Conservation (phyloP, 2,113 vertebrate species). For the Ranitomeya imitator region DNA sequence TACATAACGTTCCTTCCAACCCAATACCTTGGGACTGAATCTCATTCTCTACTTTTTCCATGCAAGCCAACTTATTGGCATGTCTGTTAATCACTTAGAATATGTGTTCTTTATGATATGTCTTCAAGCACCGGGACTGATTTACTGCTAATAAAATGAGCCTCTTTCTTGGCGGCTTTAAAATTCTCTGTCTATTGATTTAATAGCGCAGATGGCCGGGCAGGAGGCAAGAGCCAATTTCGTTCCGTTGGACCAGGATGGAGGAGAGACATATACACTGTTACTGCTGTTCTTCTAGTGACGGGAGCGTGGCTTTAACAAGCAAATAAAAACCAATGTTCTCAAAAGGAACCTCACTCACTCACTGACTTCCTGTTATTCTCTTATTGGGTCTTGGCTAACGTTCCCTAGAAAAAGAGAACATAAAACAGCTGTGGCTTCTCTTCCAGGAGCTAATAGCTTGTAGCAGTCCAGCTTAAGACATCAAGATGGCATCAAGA, state of each 20-base stretch:
- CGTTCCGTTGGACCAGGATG: conserved; percentile 44
- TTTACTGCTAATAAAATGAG: conserved; percentile 57
- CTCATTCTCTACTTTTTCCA: neutral
- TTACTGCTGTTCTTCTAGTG: conserved; percentile 50
- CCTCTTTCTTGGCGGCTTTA: conserved; percentile 49
- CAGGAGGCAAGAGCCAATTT: conserved; percentile 50
- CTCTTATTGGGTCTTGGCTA: conserved; percentile 38
- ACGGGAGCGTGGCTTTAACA: conserved; percentile 52
- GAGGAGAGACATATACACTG: conserved; percentile 42
- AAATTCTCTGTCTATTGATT: conserved; percentile 55
- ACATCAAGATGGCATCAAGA: neutral
- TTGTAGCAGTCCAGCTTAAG: neutral
- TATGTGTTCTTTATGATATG: conserved; percentile 40
- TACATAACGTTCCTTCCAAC: neutral
- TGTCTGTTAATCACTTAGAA: conserved; percentile 44
- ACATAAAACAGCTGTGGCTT: conserved; percentile 22
- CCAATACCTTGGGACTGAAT: neutral
- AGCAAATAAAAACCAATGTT: conserved; percentile 56
- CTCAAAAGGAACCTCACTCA: conserved; percentile 39
- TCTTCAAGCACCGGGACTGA: conserved; percentile 45
- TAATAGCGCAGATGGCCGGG: conserved; percentile 55
- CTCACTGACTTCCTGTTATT: conserved; percentile 38
- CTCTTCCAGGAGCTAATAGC: neutral
- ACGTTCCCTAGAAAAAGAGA: neutral
- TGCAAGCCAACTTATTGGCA: conserved; percentile 10